Conservation (phyloP, 2,888 invertebrate species). For the Choreutis nemorana region DNA sequence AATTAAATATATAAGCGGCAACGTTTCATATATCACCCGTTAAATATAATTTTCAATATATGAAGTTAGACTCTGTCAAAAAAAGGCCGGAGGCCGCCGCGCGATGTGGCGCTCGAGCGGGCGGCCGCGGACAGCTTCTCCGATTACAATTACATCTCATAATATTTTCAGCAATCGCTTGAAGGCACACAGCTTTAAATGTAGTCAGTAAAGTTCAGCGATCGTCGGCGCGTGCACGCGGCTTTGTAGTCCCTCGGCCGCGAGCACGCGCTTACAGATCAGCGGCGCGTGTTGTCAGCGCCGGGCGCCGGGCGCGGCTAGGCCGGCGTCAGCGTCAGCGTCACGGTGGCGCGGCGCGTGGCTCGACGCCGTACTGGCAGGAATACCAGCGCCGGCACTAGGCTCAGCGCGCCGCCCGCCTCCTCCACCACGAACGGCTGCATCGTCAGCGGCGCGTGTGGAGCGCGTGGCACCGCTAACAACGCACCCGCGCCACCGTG, state of each 20-base stretch:
- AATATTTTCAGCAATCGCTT: conserved; percentile 77
- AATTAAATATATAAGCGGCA: conserved; percentile 61
- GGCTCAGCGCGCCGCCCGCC: conserved; percentile 67
- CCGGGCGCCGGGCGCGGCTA: conserved; percentile 43
- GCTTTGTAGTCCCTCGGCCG: conserved; percentile 34
- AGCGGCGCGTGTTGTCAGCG: conserved; percentile 12
- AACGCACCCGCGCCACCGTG: conserved; percentile 62
- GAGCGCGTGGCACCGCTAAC: conserved; percentile 69
- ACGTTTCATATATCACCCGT: conserved; percentile 68
- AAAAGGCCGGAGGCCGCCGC: conserved; percentile 42
- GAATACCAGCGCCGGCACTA: conserved; percentile 92
- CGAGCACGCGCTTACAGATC: conserved; percentile 32
- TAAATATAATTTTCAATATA: conserved; percentile 64
- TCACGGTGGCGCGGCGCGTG: conserved; percentile 85
- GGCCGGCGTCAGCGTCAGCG: conserved; percentile 94
- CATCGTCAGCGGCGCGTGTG: conserved; percentile 79
- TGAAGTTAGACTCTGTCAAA: conserved; percentile 60
- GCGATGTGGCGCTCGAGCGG: conserved; percentile 46
- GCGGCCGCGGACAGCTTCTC: conserved; percentile 51
- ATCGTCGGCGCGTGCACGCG: conserved; percentile 44
- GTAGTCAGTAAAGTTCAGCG: conserved; percentile 65
- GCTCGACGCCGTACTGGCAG: conserved; percentile 91
- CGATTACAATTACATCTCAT: conserved; percentile 58
- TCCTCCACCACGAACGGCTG: conserved; percentile 90
- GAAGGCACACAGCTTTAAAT: conserved; percentile 83